Conservation (phyloP, 2,888 invertebrate genomes). For the Nymphalis urticae region DNA sequence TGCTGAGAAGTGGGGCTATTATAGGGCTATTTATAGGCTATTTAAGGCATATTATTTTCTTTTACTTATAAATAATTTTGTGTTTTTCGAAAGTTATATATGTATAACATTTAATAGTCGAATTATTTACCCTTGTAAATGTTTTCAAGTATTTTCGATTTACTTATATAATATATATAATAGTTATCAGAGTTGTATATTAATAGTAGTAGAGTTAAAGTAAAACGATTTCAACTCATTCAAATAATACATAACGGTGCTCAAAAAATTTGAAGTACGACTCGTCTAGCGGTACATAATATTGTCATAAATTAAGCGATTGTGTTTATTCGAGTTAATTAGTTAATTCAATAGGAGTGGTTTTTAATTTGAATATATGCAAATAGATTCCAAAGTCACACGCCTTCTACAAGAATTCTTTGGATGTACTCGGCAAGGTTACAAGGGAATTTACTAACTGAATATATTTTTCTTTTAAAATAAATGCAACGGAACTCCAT, state of each 20-base stretch:
- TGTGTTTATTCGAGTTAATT: constrained; percentile 58
- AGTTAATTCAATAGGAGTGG: constrained; percentile 57
- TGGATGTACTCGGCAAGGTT: constrained; percentile 26
- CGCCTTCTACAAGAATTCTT: constrained; percentile 51
- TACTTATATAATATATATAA: not conserved
- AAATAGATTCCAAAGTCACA: constrained; percentile 55
- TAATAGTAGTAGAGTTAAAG: not conserved
- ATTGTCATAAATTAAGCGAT: constrained; percentile 49
- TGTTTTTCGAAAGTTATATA: too few relatives aligned
- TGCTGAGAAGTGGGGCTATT: too few relatives aligned
- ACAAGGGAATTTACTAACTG: constrained; percentile 21
- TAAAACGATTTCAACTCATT: constrained; percentile 15
- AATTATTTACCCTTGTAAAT: too few relatives aligned
- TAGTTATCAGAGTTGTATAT: not conserved
- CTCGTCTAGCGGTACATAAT: constrained; percentile 34
- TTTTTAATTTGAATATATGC: constrained; percentile 65
- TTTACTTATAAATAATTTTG: too few relatives aligned
- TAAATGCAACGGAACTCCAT: not conserved
- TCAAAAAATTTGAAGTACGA: constrained; percentile 30
- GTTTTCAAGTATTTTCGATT: too few relatives aligned
- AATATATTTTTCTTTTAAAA: not conserved
- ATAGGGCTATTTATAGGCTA: too few relatives aligned
- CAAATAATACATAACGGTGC: constrained; percentile 30
- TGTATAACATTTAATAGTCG: too few relatives aligned
- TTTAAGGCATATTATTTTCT: too few relatives aligned